Percentiles rank a stretch among this genome's conserved stretches.
These are phyloP conservation scores for Brachyhypopomus gauderio DNA, from an alignment of 2,113 vertebrate species.

Conservation along the genomic window DNA sequence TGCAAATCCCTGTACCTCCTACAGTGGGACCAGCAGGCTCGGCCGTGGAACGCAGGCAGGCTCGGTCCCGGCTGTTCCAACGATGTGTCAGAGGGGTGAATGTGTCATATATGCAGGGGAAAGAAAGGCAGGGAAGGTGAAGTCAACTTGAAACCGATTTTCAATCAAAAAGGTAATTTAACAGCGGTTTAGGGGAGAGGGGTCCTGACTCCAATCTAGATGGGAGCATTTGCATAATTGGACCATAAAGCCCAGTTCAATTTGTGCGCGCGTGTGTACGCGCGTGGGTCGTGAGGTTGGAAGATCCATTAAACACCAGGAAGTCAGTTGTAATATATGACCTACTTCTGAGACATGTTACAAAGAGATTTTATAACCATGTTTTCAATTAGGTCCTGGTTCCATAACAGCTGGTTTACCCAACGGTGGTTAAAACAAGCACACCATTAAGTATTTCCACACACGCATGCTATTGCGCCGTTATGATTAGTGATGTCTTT, in stretches of 20 bases:
- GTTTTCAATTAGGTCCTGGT: not conserved
- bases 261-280: not conserved
- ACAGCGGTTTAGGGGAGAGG: constrained; percentile 59
- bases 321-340: not conserved
- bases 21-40: constrained; percentile 37
- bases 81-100: constrained; percentile 48
- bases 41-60: constrained; percentile 50
- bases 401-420: not conserved
- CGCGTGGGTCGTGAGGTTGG: not conserved
- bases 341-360: not conserved
- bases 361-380: not conserved
- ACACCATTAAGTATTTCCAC: not conserved
- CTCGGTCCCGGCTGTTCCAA: constrained; percentile 47
- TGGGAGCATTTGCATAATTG: constrained; percentile 68
- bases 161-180: constrained; percentile 69
- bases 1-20: not conserved
- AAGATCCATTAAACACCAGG: not conserved
- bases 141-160: constrained; percentile 61
- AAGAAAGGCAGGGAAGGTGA: constrained; percentile 48
- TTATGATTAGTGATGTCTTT: not conserved
- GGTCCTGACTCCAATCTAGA: constrained; percentile 62
- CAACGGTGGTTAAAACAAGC: too few relatives aligned
- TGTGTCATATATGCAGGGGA: constrained; percentile 55
- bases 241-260: constrained; percentile 62
- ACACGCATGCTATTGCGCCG: not conserved